phyloP scores from a whole-genome alignment of 2,113 vertebrate genomes.

The Copsychus sechellarum region DNA sequence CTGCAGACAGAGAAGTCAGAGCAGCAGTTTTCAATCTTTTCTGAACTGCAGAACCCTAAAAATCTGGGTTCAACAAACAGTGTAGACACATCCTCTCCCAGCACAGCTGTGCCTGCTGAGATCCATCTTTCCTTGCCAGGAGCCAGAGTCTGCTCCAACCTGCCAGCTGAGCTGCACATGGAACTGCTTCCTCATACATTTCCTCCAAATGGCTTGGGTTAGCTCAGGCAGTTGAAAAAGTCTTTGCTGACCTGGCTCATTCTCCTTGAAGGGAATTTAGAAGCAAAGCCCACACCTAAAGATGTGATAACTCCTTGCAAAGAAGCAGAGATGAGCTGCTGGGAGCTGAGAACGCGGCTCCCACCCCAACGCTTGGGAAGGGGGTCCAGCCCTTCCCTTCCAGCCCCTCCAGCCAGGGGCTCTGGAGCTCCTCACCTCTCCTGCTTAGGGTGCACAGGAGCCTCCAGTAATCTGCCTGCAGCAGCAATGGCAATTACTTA shows the following conservation, averaged over 20 bases:
- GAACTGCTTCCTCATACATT: not conserved
- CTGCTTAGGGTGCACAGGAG: not conserved
- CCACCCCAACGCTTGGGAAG: not conserved
- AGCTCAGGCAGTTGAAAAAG: not conserved
- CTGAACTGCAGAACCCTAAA: not conserved
- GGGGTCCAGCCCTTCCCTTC: not conserved
- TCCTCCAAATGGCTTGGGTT: not conserved
- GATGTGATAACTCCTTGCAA: not conserved
- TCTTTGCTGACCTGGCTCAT: constrained; percentile 41
- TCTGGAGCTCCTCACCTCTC: not conserved
- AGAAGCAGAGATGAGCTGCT: not conserved
- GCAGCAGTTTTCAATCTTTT: not conserved
- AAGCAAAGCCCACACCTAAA: not conserved
- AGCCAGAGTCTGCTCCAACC: not conserved
- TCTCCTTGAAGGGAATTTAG: constrained; percentile 33
- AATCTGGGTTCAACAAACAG: not conserved
- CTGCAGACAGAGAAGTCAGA: not conserved
- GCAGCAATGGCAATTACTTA: not conserved
- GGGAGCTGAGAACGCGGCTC: not conserved
- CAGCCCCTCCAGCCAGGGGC: not conserved
- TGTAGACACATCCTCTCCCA: not conserved
- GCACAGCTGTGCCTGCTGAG: constrained; percentile 63
- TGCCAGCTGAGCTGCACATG: constrained; percentile 32
- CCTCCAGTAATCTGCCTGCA: not conserved
- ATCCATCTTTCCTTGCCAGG: constrained; percentile 39